Evolutionary conservation across 35 echinoderm and acorn worm genomes (phyloP).

Genomic region (Apostichopus parvimensis): DNA sequence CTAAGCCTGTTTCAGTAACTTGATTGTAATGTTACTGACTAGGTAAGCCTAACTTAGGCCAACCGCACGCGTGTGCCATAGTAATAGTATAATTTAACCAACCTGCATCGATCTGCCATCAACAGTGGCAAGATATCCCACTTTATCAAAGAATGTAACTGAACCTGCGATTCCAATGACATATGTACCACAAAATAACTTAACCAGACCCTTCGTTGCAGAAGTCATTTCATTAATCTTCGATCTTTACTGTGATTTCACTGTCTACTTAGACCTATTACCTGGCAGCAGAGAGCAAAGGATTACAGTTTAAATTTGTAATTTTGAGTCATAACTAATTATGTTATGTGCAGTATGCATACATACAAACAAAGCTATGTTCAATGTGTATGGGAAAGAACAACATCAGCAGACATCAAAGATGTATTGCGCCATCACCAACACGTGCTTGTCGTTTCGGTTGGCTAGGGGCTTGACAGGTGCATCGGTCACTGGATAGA

Average conservation of each 20-base stretch:
- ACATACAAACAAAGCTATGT: too few relatives aligned
- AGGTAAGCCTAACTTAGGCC: background rate
- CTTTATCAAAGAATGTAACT: slow-evolving; percentile 89
- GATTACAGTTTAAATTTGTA: too few relatives aligned
- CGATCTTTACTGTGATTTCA: background rate
- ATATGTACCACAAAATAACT: slow-evolving; percentile 81
- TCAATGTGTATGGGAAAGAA: too few relatives aligned
- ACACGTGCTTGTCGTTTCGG: background rate
- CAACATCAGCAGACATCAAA: background rate
- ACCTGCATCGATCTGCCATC: slow-evolving; percentile 90
- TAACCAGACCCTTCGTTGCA: slow-evolving; percentile 26
- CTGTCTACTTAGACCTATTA: background rate
- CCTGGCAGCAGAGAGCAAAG: too few relatives aligned
- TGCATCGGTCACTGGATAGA: too few relatives aligned
- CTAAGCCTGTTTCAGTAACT: too few relatives aligned
- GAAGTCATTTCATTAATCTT: slow-evolving; percentile 21
- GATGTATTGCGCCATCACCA: background rate
- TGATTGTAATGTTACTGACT: background rate
- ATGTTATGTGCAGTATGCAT: too few relatives aligned
- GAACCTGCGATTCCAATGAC: slow-evolving; percentile 72
- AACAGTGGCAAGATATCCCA: slow-evolving; percentile 96
- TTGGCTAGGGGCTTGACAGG: too few relatives aligned
- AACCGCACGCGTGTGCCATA: background rate
- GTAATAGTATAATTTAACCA: background rate
- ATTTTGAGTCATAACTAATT: too few relatives aligned